These are phyloP conservation scores for Malurus splendens DNA, from an alignment of 2,797 vertebrate genomes.

Conservation along the genomic window DNA sequence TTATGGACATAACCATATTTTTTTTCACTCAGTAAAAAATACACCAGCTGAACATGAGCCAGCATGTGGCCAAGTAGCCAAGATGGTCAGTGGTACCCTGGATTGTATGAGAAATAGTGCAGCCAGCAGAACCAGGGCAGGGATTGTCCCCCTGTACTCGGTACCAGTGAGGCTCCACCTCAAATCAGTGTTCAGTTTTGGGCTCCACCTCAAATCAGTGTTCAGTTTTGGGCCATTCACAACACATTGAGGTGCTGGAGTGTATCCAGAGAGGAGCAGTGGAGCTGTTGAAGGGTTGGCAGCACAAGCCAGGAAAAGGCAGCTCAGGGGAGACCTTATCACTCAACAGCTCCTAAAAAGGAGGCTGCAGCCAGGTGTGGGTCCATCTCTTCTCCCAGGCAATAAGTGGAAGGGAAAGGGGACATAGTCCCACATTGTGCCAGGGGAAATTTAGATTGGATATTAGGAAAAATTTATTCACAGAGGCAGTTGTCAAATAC, in stretches of 20 bases:
- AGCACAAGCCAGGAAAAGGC: background rate
- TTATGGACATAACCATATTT: background rate
- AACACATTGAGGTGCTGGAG: background rate
- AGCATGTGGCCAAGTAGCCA: background rate
- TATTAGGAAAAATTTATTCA: background rate
- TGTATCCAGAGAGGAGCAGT: background rate
- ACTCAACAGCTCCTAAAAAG: too few relatives aligned
- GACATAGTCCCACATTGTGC: too few relatives aligned
- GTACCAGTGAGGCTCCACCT: background rate
- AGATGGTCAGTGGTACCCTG: background rate
- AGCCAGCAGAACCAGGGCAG: background rate
- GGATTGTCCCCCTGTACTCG: rapidly evolving
- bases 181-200: background rate
- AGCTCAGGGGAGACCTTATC: background rate
- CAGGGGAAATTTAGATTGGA: background rate
- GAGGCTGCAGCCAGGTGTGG: rapidly evolving
- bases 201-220: background rate
- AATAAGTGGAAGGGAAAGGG: background rate
- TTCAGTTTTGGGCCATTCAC: too few relatives aligned
- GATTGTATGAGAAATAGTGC: background rate
- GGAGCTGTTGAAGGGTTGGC: background rate
- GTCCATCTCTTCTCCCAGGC: background rate
- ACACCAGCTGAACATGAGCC: background rate
- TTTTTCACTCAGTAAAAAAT: background rate
- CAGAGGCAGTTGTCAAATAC: too few relatives aligned